Conservation (phyloP, 2,113 vertebrate species). For the Megalops atlanticus region DNA sequence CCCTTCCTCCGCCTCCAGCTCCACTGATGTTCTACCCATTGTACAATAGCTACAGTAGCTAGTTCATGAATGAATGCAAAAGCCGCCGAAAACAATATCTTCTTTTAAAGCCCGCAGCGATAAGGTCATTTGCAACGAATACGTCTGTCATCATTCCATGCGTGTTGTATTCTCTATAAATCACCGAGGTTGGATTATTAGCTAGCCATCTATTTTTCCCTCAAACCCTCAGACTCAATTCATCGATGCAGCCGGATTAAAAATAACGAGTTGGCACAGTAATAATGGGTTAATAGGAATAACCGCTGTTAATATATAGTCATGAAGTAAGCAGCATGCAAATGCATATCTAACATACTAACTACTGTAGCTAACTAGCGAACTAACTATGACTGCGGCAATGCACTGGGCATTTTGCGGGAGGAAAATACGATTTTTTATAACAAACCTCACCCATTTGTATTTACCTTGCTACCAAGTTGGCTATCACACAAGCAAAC, state of each 20-base stretch:
- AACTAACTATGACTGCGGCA: neutral
- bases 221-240: neutral
- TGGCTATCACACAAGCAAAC: neutral
- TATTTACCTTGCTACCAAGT: conserved; percentile 34
- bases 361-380: neutral
- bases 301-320: neutral
- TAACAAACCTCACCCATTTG: conserved; percentile 57
- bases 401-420: neutral
- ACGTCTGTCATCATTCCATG: neutral
- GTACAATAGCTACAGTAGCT: conserved; percentile 2
- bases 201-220: neutral
- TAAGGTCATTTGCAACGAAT: neutral
- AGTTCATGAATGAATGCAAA: conserved; percentile 36
- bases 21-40: conserved; percentile 13
- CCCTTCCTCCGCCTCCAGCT: conserved; percentile 43
- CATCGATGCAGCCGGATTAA: neutral
- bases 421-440: conserved; percentile 46
- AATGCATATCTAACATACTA: neutral
- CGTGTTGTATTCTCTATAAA: neutral
- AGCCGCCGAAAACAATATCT: neutral
- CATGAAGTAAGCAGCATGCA: neutral
- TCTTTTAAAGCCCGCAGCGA: neutral
- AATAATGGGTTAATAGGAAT: neutral
- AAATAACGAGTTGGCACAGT: neutral
- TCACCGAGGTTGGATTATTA: neutral